Evolutionary conservation across 2,888 invertebrate species (phyloP), one percentile per base, ranked within the genome.

Genomic region (Harpalus rubripes): DNA sequence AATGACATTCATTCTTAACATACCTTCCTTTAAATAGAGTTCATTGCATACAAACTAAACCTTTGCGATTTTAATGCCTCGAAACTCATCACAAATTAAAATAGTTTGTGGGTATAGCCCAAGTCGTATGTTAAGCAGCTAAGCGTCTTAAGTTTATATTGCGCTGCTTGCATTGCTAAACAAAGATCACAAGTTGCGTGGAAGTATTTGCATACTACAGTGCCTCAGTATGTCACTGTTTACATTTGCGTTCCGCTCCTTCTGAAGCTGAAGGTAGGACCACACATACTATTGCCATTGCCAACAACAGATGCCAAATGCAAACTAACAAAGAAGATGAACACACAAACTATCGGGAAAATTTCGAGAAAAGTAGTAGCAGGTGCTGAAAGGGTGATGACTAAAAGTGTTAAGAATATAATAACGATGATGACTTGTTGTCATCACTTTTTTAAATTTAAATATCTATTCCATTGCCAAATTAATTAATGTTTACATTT

Each of bases 131-230:
- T 74, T 44, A 74, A 74, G 41, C 52, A 74, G 41, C 41, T 44
- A 74, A 74, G 44, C 72, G 72, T 18, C 72, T 74, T 74, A 74
- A 52, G 72, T 74, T 74, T 74, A 74, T 74, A 74, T 74, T 74
- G 72, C 44, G 63, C 59, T 83, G 12, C 76, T 74, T 83, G 83
- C 83, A 83, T 83, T 83, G 18, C 83, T 59, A 74, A 83, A 74
- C 74, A 59, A 76, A 83, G 74, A 74, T 83, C 83, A 74, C 72
- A 83, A 76, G 83, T 83, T 83, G 41, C 72, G 72, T 41, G 41
- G 18, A 74, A 74, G 16, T 44, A 74, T 74, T 74, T 74, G 72
- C 72, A 74, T 74, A 63, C 18, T 10, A 74, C 44, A 72, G 10
- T 16, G 41, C 16, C 72, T 18, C 18, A 41, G 18, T 68, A 32